Evolutionary conservation across 2,888 invertebrate genomes (phyloP).

Genomic region (Hydraecia micacea): DNA sequence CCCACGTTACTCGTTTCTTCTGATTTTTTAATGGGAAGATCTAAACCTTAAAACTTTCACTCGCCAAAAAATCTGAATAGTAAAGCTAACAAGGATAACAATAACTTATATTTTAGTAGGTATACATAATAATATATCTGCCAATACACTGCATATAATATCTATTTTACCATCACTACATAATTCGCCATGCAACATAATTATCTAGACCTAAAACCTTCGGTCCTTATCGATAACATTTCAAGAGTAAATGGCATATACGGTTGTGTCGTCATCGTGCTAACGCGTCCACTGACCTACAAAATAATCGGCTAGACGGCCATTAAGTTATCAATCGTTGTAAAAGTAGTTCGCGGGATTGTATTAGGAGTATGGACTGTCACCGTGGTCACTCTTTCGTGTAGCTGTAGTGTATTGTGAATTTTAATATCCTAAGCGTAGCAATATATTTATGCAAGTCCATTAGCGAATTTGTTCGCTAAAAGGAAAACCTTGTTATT

Average conservation of each 20-base stretch:
- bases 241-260: constrained; percentile 14
- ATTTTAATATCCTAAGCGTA: neutral
- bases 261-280: constrained; percentile 17
- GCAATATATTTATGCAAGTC: neutral
- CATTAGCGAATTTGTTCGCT: neutral
- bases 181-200: neutral
- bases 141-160: neutral
- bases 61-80: neutral
- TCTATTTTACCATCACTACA: constrained; percentile 6
- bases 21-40: neutral
- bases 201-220: neutral
- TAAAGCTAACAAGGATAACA: neutral
- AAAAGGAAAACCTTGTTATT: neutral
- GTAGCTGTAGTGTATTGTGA: neutral
- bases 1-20: neutral
- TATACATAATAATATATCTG: neutral
- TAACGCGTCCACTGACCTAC: constrained; percentile 40
- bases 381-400: neutral
- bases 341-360: constrained; percentile 9
- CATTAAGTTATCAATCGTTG: constrained; percentile 19
- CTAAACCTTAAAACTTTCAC: neutral
- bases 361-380: neutral
- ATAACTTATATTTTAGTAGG: neutral
- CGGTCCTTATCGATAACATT: constrained; percentile 2
- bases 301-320: constrained; percentile 32